Conservation (phyloP, 2,888 invertebrate species). For the Lasioglossum lativentre region DNA sequence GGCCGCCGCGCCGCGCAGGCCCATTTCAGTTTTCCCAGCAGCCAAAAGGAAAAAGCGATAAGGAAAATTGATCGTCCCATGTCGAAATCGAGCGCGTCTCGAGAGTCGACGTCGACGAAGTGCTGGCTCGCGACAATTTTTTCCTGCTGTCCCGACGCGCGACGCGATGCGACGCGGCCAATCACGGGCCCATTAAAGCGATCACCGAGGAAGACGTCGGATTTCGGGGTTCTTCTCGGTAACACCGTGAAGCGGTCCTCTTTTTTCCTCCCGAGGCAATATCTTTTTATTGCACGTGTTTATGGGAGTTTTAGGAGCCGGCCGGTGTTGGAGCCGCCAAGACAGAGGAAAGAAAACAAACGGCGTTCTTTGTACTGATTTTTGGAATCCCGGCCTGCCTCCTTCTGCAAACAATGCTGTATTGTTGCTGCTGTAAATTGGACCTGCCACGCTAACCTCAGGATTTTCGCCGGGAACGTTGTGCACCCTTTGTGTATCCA, state of each 20-base stretch:
- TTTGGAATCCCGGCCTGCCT: background rate
- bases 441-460: background rate
- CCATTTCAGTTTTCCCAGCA: slow-evolving; percentile 27
- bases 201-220: slow-evolving; percentile 71
- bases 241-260: background rate
- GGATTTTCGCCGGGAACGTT: background rate
- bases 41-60: slow-evolving; percentile 10
- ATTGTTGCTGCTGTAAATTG: slow-evolving; percentile 37
- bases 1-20: background rate
- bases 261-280: background rate
- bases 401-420: slow-evolving; percentile 28
- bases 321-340: slow-evolving; percentile 29
- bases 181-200: slow-evolving; percentile 78
- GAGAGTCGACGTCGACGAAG: background rate
- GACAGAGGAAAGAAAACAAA: slow-evolving; percentile 38
- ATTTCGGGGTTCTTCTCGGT: background rate
- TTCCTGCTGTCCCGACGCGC: slow-evolving; percentile 67
- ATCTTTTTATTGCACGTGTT: slow-evolving; percentile 39
- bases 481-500: background rate
- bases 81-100: background rate
- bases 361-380: slow-evolving; percentile 23
- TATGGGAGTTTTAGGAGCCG: slow-evolving; percentile 29
- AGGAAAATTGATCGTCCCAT: slow-evolving; percentile 15
- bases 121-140: slow-evolving; percentile 61
- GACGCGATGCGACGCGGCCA: too few relatives aligned